Conservation (phyloP, 2,113 vertebrate species). For the Megaceryle maxima region DNA sequence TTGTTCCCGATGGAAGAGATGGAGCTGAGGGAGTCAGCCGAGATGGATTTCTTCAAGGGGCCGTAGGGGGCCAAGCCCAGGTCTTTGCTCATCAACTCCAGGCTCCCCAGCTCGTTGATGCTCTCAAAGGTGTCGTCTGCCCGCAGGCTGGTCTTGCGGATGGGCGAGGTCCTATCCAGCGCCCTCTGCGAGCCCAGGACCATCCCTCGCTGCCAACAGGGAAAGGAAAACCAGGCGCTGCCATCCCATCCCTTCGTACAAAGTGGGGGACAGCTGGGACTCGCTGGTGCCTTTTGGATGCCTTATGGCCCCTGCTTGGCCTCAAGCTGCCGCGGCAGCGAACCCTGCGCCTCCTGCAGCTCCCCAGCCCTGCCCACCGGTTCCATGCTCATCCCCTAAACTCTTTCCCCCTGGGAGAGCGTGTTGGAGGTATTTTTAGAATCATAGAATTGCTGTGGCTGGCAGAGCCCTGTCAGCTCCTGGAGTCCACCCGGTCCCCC, state of each 20-base stretch:
- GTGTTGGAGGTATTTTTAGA: accelerated
- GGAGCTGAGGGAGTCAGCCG: slow-evolving; percentile 92
- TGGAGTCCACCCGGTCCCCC: background rate
- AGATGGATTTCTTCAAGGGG: slow-evolving; percentile 86
- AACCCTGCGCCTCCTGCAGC: background rate
- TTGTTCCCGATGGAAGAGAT: slow-evolving; percentile 95
- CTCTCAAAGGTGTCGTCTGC: slow-evolving; percentile 85
- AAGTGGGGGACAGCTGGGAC: background rate
- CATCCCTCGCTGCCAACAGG: slow-evolving; percentile 73
- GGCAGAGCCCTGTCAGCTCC: background rate
- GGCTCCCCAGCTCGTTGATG: slow-evolving; percentile 89
- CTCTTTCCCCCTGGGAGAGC: accelerated
- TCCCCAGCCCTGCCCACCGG: accelerated
- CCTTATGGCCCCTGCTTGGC: background rate
- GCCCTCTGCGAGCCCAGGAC: slow-evolving; percentile 73
- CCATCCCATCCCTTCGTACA: accelerated
- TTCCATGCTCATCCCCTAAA: accelerated
- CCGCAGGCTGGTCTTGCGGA: slow-evolving; percentile 85
- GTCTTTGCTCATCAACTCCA: slow-evolving; percentile 93
- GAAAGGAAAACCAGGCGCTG: background rate
- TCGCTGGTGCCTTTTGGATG: background rate
- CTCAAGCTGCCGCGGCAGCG: background rate
- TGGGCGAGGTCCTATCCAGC: slow-evolving; percentile 46
- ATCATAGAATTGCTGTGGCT: background rate
- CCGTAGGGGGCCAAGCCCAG: slow-evolving; percentile 80